Evolutionary conservation across 2,113 vertebrate species (phyloP), one percentile per base, ranked within the genome.

Genomic region (Cnemophilus loriae): DNA sequence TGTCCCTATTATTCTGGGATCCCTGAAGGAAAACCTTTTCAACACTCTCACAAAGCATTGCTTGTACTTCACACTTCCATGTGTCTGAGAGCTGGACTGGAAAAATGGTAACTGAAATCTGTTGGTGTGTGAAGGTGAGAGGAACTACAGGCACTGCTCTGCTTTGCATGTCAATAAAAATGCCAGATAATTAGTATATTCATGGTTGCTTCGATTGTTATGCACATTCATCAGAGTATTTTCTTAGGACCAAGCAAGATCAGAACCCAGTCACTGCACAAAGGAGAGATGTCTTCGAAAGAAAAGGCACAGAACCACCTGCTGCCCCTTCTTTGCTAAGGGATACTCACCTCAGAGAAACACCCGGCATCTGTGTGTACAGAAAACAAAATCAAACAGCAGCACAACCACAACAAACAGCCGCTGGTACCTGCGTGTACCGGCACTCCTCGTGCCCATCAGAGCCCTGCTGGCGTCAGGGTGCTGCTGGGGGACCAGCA

Each of bases 381-480:
- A 41, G 50, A 32, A 52, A 65, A 35, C 5, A 9, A 37, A 53
- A 81, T 7, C 14, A 10, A 44, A 88, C 37, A 56, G 15, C 57
- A 74, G 37, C 18, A n/a, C 22, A 44, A 32, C 3, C 49, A n/a
- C 20, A 56, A 16, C 27, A 39, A 50, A 6, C 18, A 41, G 0
- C 3, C 0, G 2, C 3, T 13, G 37, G 7, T 3, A 17, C 7
- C 26, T 47, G 33, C 23, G 61, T 19, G 30, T 2, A 1, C 17
- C 7, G 2, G 65, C 21, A 23, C 37, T 16, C 22, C 59, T 11
- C 3, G 9, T 1, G 61, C 16, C 83, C 57, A 6, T 7, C 30
- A 3, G 15, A 24, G 75, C n/a, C 3, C 63, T 47, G 47, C 39
- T 14, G 57, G 12, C 70, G 70, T 4, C 37, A 11, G 0, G 0